These are phyloP conservation scores for Parelbella ahira DNA, from an alignment of 2,888 invertebrate genomes.

Conservation along the genomic window DNA sequence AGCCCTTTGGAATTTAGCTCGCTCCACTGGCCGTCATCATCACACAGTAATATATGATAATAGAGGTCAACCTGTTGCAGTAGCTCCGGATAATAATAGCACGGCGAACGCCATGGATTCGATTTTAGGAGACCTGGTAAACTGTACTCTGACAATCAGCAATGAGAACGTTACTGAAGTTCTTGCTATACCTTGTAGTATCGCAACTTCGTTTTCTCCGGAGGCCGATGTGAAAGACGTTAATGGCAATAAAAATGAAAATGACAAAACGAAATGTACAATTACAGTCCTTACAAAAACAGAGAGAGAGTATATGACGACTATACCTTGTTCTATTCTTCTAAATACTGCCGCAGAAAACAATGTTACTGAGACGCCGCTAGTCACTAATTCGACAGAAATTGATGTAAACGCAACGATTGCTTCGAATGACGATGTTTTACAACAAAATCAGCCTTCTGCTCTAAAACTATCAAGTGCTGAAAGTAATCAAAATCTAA, in stretches of 20 bases:
- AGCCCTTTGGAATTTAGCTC: conserved; percentile 74
- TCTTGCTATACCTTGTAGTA: conserved; percentile 71
- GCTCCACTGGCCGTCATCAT: conserved; percentile 63
- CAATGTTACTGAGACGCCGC: conserved; percentile 67
- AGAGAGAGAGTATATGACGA: conserved; percentile 66
- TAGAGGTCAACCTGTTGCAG: conserved; percentile 68
- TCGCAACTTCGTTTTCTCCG: conserved; percentile 73
- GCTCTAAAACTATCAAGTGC: conserved; percentile 41
- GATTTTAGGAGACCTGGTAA: conserved; percentile 63
- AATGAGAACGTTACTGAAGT: conserved; percentile 63
- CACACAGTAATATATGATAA: conserved; percentile 74
- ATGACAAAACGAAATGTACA: conserved; percentile 67
- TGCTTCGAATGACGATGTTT: conserved; percentile 27
- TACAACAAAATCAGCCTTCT: conserved; percentile 40
- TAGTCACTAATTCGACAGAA: conserved; percentile 34
- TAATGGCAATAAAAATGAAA: conserved; percentile 41
- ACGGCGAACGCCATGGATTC: conserved; percentile 54
- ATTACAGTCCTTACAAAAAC: conserved; percentile 65
- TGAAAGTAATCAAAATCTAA: conserved; percentile 31
- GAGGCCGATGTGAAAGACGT: conserved; percentile 64
- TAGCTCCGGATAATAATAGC: conserved; percentile 59
- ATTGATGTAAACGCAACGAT: conserved; percentile 34
- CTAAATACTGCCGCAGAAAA: conserved; percentile 70
- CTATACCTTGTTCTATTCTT: conserved; percentile 71
- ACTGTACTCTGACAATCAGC: conserved; percentile 69